Conservation (phyloP, 2,888 invertebrate genomes). For the Hirtodrosophila duncani region DNA sequence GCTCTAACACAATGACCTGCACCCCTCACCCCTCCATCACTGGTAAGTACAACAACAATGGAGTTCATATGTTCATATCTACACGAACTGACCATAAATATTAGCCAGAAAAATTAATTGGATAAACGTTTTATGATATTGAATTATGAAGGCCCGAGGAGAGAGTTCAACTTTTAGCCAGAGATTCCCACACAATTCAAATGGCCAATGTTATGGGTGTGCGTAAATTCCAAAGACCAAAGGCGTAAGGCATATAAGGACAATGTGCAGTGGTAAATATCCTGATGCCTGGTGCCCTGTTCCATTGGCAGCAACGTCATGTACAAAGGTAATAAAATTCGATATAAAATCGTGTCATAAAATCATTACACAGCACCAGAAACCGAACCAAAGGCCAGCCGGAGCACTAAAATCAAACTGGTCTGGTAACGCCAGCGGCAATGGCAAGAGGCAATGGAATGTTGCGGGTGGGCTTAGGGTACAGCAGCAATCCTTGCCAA, state of each 20-base stretch:
- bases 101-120: constrained; percentile 60
- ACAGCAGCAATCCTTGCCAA: constrained; percentile 1
- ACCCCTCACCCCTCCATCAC: too few species aligned
- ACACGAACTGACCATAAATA: constrained; percentile 61
- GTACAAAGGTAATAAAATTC: constrained; percentile 70
- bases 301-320: constrained; percentile 42
- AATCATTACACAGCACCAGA: constrained; percentile 55
- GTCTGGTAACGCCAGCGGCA: constrained; percentile 45
- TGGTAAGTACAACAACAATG: not conserved
- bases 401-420: constrained; percentile 55
- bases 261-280: constrained; percentile 51
- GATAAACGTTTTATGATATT: constrained; percentile 73
- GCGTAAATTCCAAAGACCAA: constrained; percentile 61
- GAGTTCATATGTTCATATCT: constrained; percentile 22
- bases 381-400: constrained; percentile 16
- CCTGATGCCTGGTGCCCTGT: constrained; percentile 31
- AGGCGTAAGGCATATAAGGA: constrained; percentile 35
- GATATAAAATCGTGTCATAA: constrained; percentile 70
- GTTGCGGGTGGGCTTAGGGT: too few species aligned
- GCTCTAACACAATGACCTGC: too few species aligned
- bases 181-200: constrained; percentile 68
- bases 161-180: constrained; percentile 24
- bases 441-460: too few species aligned
- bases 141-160: constrained; percentile 60
- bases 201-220: constrained; percentile 61